Evolutionary conservation across 92 coral and sea anemone genomes (phyloP).

Genomic region (Siderastrea radians): DNA sequence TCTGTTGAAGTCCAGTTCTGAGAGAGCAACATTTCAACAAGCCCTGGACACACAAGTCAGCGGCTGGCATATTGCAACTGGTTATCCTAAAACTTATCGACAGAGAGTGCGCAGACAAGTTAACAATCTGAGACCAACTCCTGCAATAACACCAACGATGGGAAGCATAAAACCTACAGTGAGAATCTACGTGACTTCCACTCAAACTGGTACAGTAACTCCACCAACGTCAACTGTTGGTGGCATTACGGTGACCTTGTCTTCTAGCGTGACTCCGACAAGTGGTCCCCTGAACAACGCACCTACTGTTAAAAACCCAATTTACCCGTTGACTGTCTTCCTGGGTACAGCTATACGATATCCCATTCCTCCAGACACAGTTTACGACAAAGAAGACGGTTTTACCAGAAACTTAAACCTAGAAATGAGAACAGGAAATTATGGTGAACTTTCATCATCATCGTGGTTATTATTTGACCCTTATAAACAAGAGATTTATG

Average conservation of each 20-base stretch:
- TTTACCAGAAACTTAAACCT: slow-evolving; percentile 71
- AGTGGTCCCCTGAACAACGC: slow-evolving; percentile 31
- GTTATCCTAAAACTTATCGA: slow-evolving; percentile 79
- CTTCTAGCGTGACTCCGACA: slow-evolving; percentile 42
- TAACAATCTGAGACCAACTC: slow-evolving; percentile 73
- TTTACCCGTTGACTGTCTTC: slow-evolving; percentile 48
- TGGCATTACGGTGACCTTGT: slow-evolving; percentile 32
- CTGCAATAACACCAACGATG: slow-evolving; percentile 45
- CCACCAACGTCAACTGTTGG: slow-evolving; percentile 63
- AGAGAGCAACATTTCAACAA: slow-evolving; percentile 81
- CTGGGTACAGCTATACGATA: slow-evolving; percentile 72
- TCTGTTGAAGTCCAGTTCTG: slow-evolving; percentile 89
- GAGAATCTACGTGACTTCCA: slow-evolving; percentile 43
- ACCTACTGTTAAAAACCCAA: slow-evolving; percentile 49
- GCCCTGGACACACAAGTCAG: slow-evolving; percentile 82
- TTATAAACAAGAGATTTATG: slow-evolving; percentile 76
- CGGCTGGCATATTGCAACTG: slow-evolving; percentile 97
- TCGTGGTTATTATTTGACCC: slow-evolving; percentile 84
- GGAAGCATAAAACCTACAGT: slow-evolving; percentile 27
- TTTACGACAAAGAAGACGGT: slow-evolving; percentile 86
- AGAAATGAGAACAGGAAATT: slow-evolving; percentile 60
- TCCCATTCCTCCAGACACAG: slow-evolving; percentile 71
- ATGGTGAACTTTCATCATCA: slow-evolving; percentile 53
- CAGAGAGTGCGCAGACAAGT: slow-evolving; percentile 91
- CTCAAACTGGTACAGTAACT: slow-evolving; percentile 74